These are phyloP conservation scores for Trachelus stipa DNA, from an alignment of 2,888 invertebrate genomes.

Conservation along the genomic window DNA sequence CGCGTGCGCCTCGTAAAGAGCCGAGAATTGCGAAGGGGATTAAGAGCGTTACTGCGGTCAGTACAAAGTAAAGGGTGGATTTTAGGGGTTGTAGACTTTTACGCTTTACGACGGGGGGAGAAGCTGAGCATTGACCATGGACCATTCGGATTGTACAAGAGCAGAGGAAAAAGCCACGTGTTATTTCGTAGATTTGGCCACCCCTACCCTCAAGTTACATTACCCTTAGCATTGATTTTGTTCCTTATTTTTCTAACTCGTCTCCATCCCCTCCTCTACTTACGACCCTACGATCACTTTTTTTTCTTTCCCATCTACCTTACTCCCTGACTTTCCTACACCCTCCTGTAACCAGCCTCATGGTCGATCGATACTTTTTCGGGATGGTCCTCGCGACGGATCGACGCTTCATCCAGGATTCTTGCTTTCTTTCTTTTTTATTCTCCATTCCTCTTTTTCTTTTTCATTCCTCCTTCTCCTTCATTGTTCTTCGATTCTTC, in stretches of 20 bases:
- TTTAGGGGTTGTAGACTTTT: conserved; percentile 5
- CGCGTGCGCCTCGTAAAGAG: conserved; percentile 6
- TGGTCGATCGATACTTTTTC: background rate
- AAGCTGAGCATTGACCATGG: background rate
- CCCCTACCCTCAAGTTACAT: background rate
- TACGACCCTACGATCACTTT: background rate
- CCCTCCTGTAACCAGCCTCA: background rate
- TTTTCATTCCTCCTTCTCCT: background rate
- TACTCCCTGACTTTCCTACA: background rate
- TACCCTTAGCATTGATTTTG: background rate
- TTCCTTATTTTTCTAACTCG: background rate
- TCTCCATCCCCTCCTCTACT: background rate
- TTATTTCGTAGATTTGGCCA: background rate
- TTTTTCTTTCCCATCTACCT: background rate
- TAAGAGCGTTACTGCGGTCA: conserved; percentile 7
- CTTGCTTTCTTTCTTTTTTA: background rate
- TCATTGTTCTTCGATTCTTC: background rate
- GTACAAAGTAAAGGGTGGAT: conserved; percentile 5
- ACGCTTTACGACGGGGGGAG: background rate
- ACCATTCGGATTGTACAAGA: background rate
- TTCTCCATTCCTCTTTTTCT: background rate
- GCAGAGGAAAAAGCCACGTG: background rate
- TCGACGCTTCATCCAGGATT: background rate
- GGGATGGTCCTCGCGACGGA: background rate
- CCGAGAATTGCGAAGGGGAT: conserved; percentile 3